A percentile compares a stretch with the other conserved stretches of the same genome.
phyloP scores from a whole-genome alignment of 2,888 invertebrate species.

The Petrolisthes cinctipes region DNA sequence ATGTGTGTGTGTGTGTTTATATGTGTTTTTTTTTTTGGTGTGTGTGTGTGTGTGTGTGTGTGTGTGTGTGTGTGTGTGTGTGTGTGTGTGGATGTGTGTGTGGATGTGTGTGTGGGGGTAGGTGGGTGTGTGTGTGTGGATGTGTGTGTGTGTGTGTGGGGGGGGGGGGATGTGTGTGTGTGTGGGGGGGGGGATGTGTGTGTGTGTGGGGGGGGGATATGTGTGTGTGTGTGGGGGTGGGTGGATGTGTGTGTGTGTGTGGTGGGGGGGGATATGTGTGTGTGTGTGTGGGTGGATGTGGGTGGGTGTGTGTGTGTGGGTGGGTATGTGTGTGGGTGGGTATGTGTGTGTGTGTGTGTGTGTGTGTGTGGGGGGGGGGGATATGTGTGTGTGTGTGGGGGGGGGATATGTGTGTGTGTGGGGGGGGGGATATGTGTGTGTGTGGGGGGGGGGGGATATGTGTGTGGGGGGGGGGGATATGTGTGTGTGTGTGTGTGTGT shows the following conservation, averaged over 20 bases:
- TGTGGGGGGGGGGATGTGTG: not conserved
- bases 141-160: not conserved
- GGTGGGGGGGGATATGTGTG: not conserved
- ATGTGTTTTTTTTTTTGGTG: not conserved
- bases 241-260: not conserved
- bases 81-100: not conserved
- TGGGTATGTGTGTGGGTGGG: no score
- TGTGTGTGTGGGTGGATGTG: not conserved
- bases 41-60: conserved; percentile 1
- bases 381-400: no score
- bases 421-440: no score
- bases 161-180: not conserved
- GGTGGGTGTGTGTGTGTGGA: not conserved
- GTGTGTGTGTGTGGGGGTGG: no score
- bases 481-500: not conserved
- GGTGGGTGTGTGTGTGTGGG: no score
- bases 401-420: no score
- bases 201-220: no score
- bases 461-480: not conserved
- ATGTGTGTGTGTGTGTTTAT: not conserved
- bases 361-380: no score
- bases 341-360: no score
- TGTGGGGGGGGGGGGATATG: not conserved
- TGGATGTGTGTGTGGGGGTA: not conserved
- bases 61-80: conserved; percentile 1